Evolutionary conservation across 2,797 vertebrate genomes (phyloP).

Genomic region (Enoplosus armatus): DNA sequence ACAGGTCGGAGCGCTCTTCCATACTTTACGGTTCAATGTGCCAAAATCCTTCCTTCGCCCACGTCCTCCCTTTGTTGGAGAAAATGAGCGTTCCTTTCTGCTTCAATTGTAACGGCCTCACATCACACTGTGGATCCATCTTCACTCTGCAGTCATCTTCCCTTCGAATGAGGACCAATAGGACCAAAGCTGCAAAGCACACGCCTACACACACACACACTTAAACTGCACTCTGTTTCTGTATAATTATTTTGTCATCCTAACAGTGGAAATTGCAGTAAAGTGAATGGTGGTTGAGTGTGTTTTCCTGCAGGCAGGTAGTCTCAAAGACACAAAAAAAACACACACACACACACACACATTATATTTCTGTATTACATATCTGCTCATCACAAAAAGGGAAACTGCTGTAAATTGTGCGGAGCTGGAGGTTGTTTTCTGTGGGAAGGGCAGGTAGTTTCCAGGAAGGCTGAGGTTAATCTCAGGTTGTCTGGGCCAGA

Average conservation of each 20-base stretch:
- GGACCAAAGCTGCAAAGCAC: conserved; percentile 22
- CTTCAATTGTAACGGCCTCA: conserved; percentile 55
- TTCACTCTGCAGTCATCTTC: conserved; percentile 22
- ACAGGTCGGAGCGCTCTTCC: conserved; percentile 73
- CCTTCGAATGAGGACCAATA: conserved; percentile 30
- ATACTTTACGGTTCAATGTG: conserved; percentile 57
- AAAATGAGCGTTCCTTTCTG: conserved; percentile 71
- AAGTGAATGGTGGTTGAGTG: conserved; percentile 25
- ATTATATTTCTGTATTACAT: conserved; percentile 19
- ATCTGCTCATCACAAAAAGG: conserved; percentile 52
- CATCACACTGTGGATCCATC: conserved; percentile 52
- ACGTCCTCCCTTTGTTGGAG: conserved; percentile 67
- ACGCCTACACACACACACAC: conserved; percentile 9
- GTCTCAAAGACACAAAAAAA: conserved; percentile 9
- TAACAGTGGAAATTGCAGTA: conserved; percentile 49
- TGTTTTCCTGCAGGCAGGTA: conserved; percentile 43
- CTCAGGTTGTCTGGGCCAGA: conserved; percentile 77
- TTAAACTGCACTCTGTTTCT: conserved; percentile 19
- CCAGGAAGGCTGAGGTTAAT: conserved; percentile 71
- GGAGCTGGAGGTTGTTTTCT: conserved; percentile 51
- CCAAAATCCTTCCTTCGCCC: conserved; percentile 70
- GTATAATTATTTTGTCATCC: conserved; percentile 65
- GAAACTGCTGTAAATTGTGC: conserved; percentile 27
- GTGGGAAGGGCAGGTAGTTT: conserved; percentile 67
- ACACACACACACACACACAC: not conserved